Base-by-base conservation (phyloP, 2,888 invertebrate genomes). In the Lycaena phlaeas region DNA sequence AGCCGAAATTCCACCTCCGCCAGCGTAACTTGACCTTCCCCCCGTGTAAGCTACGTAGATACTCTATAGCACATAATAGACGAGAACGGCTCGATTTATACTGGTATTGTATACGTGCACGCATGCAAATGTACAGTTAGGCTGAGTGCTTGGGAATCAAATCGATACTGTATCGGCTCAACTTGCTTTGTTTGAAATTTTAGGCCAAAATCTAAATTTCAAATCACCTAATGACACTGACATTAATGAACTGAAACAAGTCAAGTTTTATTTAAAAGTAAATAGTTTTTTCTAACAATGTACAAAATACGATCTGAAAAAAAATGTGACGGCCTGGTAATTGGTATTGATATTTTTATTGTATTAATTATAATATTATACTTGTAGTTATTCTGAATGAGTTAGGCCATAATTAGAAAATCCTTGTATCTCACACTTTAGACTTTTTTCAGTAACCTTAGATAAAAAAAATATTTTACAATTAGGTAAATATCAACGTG, bases 91-190 rank as follows among this genome's bases (percentile, higher is more conserved):
- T 49, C 49, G 27, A 29, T 18, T 15, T 29, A 38, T 2, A 22
- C 38, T 43, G 49, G 49, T 36, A 37, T 17, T 39, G 49, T 66
- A 61, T 74, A 73, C 71, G 71, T 82, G 82, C 81, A 82, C 74
- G 79, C 77, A 84, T 82, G 82, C 81, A 81, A 81, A 81, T 79
- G 63, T 79, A 84, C 81, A 76, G 79, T 81, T 81, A 79, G 71
- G 59, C 60, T 64, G 68, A 60, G 70, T 57, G 60, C 59, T 59
- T 68, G 64, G 68, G 67, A 63, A 67, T 65, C 61, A 56, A 72
- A 78, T 78, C 79, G 70, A 79, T 79, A 78, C 61, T 54, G 64
- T 73, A 68, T 68, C 59, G 64, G 53, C 54, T 49, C 49, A 43
- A 43, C 49, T 52, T 45, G 48, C 45, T 50, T 45, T 50, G 42